Evolutionary conservation across 2,797 vertebrate species (phyloP), one percentile per base, ranked within the genome.

Genomic region (Eleutherodactylus coqui): DNA sequence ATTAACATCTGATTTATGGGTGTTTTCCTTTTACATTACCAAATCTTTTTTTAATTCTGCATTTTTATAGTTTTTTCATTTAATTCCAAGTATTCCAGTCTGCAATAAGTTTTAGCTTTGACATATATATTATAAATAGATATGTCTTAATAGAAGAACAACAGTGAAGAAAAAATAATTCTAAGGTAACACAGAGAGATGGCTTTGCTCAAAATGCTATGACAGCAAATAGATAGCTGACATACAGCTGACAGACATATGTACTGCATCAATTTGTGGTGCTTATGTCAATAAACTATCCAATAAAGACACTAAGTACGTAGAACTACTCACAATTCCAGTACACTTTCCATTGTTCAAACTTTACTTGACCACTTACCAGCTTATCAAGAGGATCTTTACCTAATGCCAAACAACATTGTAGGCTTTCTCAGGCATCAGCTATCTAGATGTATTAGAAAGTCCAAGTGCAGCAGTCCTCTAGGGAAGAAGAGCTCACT

Each of bases 221-320:
- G 32, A 34, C 62, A 51, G 79, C 58, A 86, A 82, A 76, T 41
- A 58, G 16, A 67, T 64, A 32, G 2, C n/a, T 38, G 60, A 64
- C 72, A 82, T 75, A 81, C 32, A 75, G 49, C 49, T 75, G 67
- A 81, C 78, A 82, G 72, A 82, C 70, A 58, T 49, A 81, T 27
- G 67, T 79, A 75, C 41, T 55, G 45, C 79, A 81, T 75, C 43
- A 73, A 67, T 82, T 81, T 81, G 45, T 53, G 38, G 41, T 73
- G 73, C 55, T 64, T 76, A 84, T 84, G 75, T 53, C 83, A 84
- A 36, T 84, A 69, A 38, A 27, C 34, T 77, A 69, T 69, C 24
- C 43, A 69, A 84, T 84, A 78, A 84, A 78, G 75, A 67, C 83
- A 84, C 45, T 78, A 53, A 84, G 34, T 78, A 77, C 58, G 77